Evolutionary conservation across 2,113 vertebrate genomes (phyloP).

Genomic region (Paracanthobrama guichenoti): DNA sequence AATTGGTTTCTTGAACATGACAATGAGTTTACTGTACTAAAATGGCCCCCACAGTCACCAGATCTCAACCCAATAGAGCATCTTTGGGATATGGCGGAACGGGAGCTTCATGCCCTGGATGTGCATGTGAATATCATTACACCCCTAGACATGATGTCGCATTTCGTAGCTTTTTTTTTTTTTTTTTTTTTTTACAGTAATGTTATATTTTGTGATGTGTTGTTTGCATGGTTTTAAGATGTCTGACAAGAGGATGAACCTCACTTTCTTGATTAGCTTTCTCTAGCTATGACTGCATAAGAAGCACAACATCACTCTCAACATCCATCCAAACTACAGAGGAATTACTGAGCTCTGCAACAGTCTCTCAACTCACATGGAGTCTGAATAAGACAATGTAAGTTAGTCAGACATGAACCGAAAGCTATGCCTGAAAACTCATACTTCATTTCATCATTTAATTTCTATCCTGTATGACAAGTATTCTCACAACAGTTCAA

Average conservation of each 20-base stretch:
- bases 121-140: no score
- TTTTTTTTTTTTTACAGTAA: background rate
- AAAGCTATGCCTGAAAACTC: background rate
- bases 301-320: constrained; percentile 19
- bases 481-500: background rate
- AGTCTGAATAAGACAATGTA: background rate
- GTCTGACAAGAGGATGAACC: background rate
- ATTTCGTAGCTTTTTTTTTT: background rate
- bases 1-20: no score
- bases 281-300: constrained; percentile 41
- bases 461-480: background rate
- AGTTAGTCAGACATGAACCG: constrained; percentile 47
- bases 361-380: background rate
- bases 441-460: background rate
- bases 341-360: background rate
- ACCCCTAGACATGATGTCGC: background rate
- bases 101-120: no score
- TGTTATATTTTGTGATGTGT: background rate
- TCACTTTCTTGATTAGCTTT: constrained; percentile 4
- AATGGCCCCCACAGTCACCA: no score
- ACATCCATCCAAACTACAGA: constrained; percentile 17
- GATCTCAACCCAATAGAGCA: no score
- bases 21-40: no score
- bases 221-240: background rate
- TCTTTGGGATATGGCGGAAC: no score